phyloP scores from a whole-genome alignment of 2,888 invertebrate genomes.

The Lepetodrilus schrolli region DNA sequence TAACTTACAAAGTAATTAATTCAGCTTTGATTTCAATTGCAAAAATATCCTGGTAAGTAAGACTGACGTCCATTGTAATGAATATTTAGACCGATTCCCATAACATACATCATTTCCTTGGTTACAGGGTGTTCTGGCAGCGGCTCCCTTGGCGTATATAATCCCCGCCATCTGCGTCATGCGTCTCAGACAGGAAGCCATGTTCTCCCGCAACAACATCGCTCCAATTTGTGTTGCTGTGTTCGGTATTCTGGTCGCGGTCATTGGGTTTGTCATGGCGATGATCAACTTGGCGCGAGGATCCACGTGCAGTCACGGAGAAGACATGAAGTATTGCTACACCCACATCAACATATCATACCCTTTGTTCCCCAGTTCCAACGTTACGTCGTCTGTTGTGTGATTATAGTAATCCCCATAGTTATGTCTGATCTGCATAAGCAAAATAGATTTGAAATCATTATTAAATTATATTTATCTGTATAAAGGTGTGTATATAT shows the following conservation, averaged over 20 bases:
- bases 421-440: not conserved
- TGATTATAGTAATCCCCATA: too few species aligned
- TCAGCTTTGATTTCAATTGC: too few species aligned
- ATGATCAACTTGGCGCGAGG: slow-evolving; percentile 77
- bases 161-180: slow-evolving; percentile 87
- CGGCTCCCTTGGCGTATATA: slow-evolving; percentile 88
- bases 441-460: not conserved
- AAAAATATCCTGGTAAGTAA: too few species aligned
- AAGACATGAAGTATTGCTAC: slow-evolving; percentile 80
- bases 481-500: too few species aligned
- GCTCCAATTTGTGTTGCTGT: slow-evolving; percentile 83
- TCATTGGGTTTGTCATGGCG: slow-evolving; percentile 80
- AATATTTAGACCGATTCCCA: not conserved
- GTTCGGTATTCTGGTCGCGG: slow-evolving; percentile 82
- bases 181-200: slow-evolving; percentile 81
- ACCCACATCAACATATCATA: not conserved
- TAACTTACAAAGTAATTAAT: too few species aligned
- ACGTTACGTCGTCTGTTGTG: too few species aligned
- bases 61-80: too few species aligned
- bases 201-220: slow-evolving; percentile 82
- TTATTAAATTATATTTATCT: not conserved
- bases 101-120: slow-evolving; percentile 28
- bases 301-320: slow-evolving; percentile 81
- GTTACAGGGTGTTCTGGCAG: slow-evolving; percentile 84
- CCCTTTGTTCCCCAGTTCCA: not conserved